These are phyloP conservation scores for Caenorhabditis sp. DNA, from an alignment of 2,888 invertebrate species.

Conservation along the genomic window DNA sequence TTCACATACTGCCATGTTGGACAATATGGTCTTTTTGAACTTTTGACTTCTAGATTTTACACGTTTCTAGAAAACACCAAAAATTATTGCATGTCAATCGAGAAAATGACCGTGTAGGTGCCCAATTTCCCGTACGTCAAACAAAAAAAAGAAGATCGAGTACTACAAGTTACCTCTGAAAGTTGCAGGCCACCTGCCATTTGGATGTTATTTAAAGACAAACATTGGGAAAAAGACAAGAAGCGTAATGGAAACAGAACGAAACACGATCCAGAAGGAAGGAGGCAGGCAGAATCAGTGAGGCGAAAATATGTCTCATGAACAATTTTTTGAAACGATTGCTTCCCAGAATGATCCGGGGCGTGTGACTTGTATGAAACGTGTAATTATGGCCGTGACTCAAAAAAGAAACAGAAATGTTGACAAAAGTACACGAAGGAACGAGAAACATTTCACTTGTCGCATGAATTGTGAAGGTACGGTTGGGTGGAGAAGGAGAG, in stretches of 20 bases:
- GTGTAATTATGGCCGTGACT: slow-evolving; percentile 33
- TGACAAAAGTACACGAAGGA: slow-evolving; percentile 45
- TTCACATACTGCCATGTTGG: too few relatives aligned
- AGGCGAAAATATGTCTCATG: slow-evolving; percentile 38
- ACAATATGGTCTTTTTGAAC: too few relatives aligned
- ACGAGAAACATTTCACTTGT: slow-evolving; percentile 16
- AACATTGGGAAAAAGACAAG: slow-evolving; percentile 7
- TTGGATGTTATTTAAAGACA: not conserved
- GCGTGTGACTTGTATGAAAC: slow-evolving; percentile 48
- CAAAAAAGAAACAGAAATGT: slow-evolving; percentile 20
- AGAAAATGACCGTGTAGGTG: not conserved
- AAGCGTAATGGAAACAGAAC: slow-evolving; percentile 54
- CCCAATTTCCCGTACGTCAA: too few relatives aligned
- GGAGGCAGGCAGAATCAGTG: slow-evolving; percentile 32
- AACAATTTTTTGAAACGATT: slow-evolving; percentile 11
- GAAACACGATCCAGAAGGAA: slow-evolving; percentile 33
- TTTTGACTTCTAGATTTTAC: not conserved
- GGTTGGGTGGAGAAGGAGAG: slow-evolving; percentile 41
- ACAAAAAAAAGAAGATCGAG: too few relatives aligned
- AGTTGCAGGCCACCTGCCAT: slow-evolving; percentile 34
- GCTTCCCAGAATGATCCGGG: slow-evolving; percentile 9
- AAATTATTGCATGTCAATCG: not conserved
- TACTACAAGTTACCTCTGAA: not conserved
- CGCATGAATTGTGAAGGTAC: slow-evolving; percentile 53
- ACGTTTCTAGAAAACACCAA: not conserved